These are phyloP conservation scores for Lanistes nyassanus DNA, from an alignment of 1,140 invertebrate species.

Conservation along the genomic window DNA sequence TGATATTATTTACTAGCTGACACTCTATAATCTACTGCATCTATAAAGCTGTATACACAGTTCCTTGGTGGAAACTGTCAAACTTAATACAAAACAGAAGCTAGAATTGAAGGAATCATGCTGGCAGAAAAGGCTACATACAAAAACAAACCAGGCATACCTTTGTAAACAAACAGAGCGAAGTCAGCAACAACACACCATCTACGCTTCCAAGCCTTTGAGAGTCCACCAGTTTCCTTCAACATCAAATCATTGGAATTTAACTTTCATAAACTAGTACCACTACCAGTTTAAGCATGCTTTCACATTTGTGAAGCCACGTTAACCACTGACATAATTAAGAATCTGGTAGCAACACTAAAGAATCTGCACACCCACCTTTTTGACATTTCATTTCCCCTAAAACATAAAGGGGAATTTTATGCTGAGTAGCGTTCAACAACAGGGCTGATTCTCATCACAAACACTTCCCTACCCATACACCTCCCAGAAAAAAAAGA, in stretches of 20 bases:
- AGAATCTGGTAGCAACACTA: too few relatives aligned
- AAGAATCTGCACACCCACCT: too few relatives aligned
- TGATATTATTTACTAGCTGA: background rate
- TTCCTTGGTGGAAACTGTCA: too few relatives aligned
- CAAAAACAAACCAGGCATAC: conserved; percentile 71
- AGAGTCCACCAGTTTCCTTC: conserved; percentile 66
- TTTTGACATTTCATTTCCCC: background rate
- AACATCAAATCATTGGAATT: background rate
- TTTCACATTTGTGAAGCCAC: background rate
- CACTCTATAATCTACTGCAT: too few relatives aligned
- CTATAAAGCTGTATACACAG: too few relatives aligned
- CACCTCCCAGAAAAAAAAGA: too few relatives aligned
- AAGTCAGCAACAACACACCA: conserved; percentile 96
- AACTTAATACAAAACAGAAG: too few relatives aligned
- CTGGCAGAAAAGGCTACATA: too few relatives aligned
- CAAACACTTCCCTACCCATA: too few relatives aligned
- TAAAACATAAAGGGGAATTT: background rate
- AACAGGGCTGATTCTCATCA: too few relatives aligned
- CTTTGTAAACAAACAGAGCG: conserved; percentile 95
- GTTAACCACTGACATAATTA: background rate
- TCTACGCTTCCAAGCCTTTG: conserved; percentile 91
- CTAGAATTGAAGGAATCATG: too few relatives aligned
- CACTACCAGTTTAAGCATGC: background rate
- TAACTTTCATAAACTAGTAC: background rate
- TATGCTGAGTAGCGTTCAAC: too few relatives aligned